phyloP scores from a whole-genome alignment of 2,797 vertebrate genomes.

The Sandelia bainsii region DNA sequence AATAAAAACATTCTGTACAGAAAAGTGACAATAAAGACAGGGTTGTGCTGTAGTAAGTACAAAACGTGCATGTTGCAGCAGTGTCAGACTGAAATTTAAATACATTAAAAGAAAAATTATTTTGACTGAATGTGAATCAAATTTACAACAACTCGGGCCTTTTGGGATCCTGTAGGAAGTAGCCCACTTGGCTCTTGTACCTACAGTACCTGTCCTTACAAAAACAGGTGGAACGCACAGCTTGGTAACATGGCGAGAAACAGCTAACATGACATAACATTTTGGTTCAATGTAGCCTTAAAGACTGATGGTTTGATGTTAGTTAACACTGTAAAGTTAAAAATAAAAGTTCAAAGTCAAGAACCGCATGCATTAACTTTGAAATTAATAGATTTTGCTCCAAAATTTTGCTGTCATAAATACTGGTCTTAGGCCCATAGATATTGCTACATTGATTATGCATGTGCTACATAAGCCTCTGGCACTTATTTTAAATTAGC shows the following conservation, averaged over 20 bases:
- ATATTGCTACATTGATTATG: neutral
- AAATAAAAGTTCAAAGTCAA: neutral
- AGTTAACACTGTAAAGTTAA: neutral
- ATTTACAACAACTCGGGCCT: neutral
- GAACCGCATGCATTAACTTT: neutral
- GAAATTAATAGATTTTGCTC: neutral
- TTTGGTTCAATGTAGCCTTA: neutral
- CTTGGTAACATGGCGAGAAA: neutral
- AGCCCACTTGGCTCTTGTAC: neutral
- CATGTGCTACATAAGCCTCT: neutral
- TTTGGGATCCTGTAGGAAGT: neutral
- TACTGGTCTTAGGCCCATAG: neutral
- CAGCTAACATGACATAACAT: too few species aligned
- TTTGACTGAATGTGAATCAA: constrained; percentile 4
- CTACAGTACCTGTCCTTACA: neutral
- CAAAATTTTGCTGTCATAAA: neutral
- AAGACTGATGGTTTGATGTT: neutral
- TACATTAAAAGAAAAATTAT: neutral
- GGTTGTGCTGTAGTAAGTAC: neutral
- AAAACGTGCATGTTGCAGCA: constrained; percentile 18
- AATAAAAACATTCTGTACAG: constrained; percentile 38
- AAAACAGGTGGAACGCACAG: neutral
- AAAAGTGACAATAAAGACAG: constrained; percentile 28
- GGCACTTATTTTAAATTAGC: neutral
- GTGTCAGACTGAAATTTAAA: constrained; percentile 21